Base-by-base conservation (phyloP, 2,888 invertebrate species). In the Poecilus cupreus region DNA sequence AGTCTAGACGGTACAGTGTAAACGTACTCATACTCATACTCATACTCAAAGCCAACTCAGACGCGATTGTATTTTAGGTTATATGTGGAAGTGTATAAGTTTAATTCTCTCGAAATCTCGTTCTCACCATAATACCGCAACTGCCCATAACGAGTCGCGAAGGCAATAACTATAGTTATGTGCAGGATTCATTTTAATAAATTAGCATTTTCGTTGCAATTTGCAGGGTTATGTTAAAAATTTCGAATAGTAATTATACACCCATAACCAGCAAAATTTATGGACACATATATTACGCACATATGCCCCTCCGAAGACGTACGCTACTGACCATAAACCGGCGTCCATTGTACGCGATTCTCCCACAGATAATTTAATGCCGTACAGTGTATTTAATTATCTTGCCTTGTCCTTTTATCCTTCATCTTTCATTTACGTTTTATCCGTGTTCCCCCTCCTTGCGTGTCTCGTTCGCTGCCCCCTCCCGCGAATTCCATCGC, bases 381-480 rank as follows among this genome's bases (percentile, higher is more conserved):
- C 86, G 87, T 87, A 87, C 87, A 88, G 88, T 88, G 88, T 88
- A 88, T 89, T 89, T 88, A 88, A 88, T 88, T 89, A 89, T 80
- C 77, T 77, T 80, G 49, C 70, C 80, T 72, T 80, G 80, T 72
- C 80, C 80, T 80, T 80, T 72, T 72, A 70, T 80, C 70, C 80
- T 80, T 72, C 80, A 70, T 80, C 80, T 80, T 80, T 80, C 80
- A 80, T 80, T 80, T 72, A 70, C 54, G 80, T 72, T 80, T 72
- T 80, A 70, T 80, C 80, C 64, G 10, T 75, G 72, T 24, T 75
- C 75, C 75, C 60, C 51, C 51, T 75, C 75, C n/a, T 49, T 18
- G 26, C 51, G 32, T 75, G 51, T 51, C 75, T 10, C 32, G n/a
- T 49, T 16, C 13, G 10, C 74, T 13, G 11, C 18, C 74, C 24